Conservation (phyloP, 2,797 vertebrate species). For the Oophaga sylvatica region DNA sequence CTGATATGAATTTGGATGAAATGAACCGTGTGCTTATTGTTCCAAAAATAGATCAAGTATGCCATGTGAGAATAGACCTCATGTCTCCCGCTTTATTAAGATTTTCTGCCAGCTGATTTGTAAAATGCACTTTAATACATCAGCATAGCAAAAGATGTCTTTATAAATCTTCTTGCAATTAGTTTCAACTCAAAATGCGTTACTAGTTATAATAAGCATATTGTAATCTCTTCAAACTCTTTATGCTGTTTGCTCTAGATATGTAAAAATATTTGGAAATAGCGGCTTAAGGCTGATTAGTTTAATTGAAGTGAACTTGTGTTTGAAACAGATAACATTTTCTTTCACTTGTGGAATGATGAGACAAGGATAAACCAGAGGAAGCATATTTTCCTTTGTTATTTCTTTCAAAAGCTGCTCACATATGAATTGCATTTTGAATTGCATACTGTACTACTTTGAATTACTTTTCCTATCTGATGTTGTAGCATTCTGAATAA, state of each 20-base stretch:
- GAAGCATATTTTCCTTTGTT: slow-evolving; percentile 32
- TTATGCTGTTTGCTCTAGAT: slow-evolving; percentile 65
- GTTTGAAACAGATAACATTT: slow-evolving; percentile 74
- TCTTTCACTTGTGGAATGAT: slow-evolving; percentile 69
- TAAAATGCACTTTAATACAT: slow-evolving; percentile 32
- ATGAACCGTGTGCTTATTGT: neutral
- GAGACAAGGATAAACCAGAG: slow-evolving; percentile 41
- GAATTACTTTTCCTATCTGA: slow-evolving; percentile 38
- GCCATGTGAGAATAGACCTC: slow-evolving; percentile 18
- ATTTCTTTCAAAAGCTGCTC: slow-evolving; percentile 37
- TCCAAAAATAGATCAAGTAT: slow-evolving; percentile 19
- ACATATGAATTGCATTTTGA: slow-evolving; percentile 40
- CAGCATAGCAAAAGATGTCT: slow-evolving; percentile 57
- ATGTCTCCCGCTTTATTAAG: slow-evolving; percentile 28
- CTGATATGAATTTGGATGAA: slow-evolving; percentile 8
- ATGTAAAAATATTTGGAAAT: slow-evolving; percentile 68
- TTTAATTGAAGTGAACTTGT: slow-evolving; percentile 73
- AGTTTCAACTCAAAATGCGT: slow-evolving; percentile 65
- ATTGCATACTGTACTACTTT: slow-evolving; percentile 30
- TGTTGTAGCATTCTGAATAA: slow-evolving; percentile 25
- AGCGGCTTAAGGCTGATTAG: slow-evolving; percentile 66
- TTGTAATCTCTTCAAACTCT: slow-evolving; percentile 63
- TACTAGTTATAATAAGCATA: slow-evolving; percentile 59
- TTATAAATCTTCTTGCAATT: slow-evolving; percentile 51
- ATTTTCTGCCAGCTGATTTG: slow-evolving; percentile 35